These are phyloP conservation scores for Parnassius apollo DNA, from an alignment of 2,888 invertebrate genomes.

Conservation along the genomic window DNA sequence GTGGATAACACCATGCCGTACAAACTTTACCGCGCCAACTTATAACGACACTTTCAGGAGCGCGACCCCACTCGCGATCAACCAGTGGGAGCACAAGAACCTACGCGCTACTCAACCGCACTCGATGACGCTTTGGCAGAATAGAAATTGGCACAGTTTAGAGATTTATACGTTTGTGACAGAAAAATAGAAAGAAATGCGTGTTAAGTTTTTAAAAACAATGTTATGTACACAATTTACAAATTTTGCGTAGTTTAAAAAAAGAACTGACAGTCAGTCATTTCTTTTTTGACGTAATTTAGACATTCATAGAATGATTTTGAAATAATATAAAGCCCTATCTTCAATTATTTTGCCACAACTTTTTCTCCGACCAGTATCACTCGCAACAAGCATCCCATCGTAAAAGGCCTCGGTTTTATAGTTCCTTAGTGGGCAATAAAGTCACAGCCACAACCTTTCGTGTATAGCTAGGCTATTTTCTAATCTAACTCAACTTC, in stretches of 20 bases:
- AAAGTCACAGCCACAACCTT: conserved; percentile 16
- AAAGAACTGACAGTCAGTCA: too few species aligned
- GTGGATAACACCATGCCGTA: conserved; percentile 49
- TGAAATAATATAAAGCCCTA: neutral
- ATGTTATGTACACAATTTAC: too few species aligned
- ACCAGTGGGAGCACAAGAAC: conserved; percentile 58
- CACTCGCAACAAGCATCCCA: conserved; percentile 11
- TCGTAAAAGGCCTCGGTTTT: conserved; percentile 21
- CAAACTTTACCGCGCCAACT: conserved; percentile 68
- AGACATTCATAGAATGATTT: too few species aligned
- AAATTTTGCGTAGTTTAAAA: too few species aligned
- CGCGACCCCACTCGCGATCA: conserved; percentile 50
- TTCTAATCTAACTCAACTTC: conserved; percentile 10
- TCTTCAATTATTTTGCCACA: conserved; percentile 12
- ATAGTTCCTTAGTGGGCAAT: conserved; percentile 21
- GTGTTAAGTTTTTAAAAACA: neutral
- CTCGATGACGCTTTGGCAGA: conserved; percentile 7
- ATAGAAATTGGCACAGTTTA: conserved; percentile 1
- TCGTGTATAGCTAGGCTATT: conserved; percentile 5
- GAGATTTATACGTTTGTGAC: neutral
- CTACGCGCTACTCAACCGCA: conserved; percentile 13
- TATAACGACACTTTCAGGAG: conserved; percentile 58
- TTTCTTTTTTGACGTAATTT: too few species aligned
- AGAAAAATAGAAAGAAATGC: neutral
- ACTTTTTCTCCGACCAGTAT: conserved; percentile 9